Conservation (phyloP, 2,113 vertebrate genomes). For the Bufo bufo region DNA sequence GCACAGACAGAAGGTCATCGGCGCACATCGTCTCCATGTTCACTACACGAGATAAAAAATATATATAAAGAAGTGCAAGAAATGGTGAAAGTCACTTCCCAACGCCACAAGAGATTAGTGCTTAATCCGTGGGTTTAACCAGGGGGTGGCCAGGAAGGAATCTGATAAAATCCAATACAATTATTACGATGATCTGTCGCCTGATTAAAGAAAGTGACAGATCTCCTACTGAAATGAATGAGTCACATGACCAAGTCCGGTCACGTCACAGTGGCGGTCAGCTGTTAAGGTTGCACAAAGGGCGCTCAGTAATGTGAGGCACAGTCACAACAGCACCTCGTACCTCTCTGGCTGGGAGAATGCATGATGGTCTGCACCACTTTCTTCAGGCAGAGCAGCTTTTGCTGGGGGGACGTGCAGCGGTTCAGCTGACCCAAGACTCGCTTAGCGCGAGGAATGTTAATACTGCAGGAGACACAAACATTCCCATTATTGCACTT, state of each 20-base stretch:
- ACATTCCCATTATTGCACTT: not conserved
- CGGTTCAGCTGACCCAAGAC: constrained; percentile 89
- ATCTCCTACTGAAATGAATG: too few relatives aligned
- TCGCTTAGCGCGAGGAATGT: constrained; percentile 90
- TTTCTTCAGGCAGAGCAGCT: constrained; percentile 86
- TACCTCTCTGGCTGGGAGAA: constrained; percentile 84
- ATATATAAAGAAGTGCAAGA: not conserved
- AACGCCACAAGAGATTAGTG: too few relatives aligned
- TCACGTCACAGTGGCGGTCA: too few relatives aligned
- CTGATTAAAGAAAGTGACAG: too few relatives aligned
- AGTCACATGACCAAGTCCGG: too few relatives aligned
- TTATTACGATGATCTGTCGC: too few relatives aligned
- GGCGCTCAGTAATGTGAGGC: not conserved
- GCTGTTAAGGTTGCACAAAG: too few relatives aligned
- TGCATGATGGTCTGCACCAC: constrained; percentile 87
- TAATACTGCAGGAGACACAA: constrained; percentile 76
- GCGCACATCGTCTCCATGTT: constrained; percentile 89
- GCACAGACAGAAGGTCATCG: constrained; percentile 91
- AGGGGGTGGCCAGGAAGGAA: too few relatives aligned
- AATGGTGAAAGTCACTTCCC: not conserved
- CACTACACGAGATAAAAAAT: constrained; percentile 69
- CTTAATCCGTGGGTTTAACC: too few relatives aligned
- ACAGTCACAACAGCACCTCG: not conserved
- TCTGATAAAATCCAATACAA: too few relatives aligned
- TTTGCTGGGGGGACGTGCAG: constrained; percentile 91